phyloP scores from a whole-genome alignment of 23 tunicate genomes.

The Clavelina lepadiformis region DNA sequence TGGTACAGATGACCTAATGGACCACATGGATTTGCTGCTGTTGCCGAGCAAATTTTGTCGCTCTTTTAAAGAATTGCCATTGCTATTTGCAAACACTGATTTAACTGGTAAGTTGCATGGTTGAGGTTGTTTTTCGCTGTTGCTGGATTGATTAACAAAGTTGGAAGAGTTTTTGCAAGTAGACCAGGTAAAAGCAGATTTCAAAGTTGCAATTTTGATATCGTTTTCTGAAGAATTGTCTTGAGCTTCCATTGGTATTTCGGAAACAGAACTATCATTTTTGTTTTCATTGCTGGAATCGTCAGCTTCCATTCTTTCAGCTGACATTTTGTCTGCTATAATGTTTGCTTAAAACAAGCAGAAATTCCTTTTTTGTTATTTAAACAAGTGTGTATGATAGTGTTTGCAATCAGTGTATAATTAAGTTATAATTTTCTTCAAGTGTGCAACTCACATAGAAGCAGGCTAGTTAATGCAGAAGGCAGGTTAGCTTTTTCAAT shows the following conservation, averaged over 20 bases:
- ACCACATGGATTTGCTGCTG: slow-evolving; percentile 1
- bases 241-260: neutral
- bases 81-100: too few relatives aligned
- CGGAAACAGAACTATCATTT: neutral
- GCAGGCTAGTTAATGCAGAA: too few relatives aligned
- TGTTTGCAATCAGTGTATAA: too few relatives aligned
- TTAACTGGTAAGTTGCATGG: too few relatives aligned
- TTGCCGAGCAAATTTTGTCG: neutral
- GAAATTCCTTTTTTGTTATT: neutral
- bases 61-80: neutral
- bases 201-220: neutral
- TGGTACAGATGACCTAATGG: slow-evolving; percentile 2
- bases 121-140: too few relatives aligned
- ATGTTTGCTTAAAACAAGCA: neutral
- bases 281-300: neutral
- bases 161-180: too few relatives aligned
- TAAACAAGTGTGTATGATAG: too few relatives aligned
- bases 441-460: too few relatives aligned
- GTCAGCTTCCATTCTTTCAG: slow-evolving; percentile 15
- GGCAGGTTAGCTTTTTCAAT: too few relatives aligned
- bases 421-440: too few relatives aligned
- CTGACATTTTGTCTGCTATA: neutral
- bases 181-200: too few relatives aligned
- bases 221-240: neutral
- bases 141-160: too few relatives aligned